Conservation (phyloP, 2,113 vertebrate species). For the Danio rerio region DNA sequence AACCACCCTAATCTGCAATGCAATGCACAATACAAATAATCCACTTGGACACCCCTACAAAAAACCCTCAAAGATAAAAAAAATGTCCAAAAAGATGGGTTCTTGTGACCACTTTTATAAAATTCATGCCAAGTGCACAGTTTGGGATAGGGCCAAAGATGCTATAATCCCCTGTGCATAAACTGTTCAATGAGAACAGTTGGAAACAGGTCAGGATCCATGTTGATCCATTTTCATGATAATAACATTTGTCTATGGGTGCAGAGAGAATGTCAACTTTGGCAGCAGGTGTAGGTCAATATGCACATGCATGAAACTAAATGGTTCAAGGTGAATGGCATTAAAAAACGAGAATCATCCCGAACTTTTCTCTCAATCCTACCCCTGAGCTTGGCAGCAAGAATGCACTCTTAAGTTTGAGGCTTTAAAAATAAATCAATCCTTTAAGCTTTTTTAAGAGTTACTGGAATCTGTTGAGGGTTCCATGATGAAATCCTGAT, state of each 20-base stretch:
- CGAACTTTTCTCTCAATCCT: slow-evolving; percentile 6
- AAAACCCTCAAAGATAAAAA: no score
- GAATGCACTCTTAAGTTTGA: slow-evolving; percentile 15
- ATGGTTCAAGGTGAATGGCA: neutral
- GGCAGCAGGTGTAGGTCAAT: neutral
- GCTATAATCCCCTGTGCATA: neutral
- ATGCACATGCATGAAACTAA: neutral
- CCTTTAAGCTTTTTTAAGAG: slow-evolving; percentile 38
- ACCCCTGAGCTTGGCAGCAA: slow-evolving; percentile 24
- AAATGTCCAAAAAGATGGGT: no score
- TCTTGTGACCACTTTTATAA: no score
- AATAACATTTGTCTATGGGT: neutral
- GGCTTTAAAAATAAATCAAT: slow-evolving; percentile 26
- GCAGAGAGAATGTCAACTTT: neutral
- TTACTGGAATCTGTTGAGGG: slow-evolving; percentile 15
- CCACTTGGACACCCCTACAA: no score
- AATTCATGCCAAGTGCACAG: no score
- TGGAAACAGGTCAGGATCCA: neutral
- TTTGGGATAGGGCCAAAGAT: neutral
- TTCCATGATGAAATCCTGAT: slow-evolving; percentile 17
- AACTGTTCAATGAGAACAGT: neutral
- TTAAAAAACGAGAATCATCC: neutral
- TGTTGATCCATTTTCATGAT: neutral
- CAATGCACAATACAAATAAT: no score
- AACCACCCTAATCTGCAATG: no score